These are phyloP conservation scores for Myripristis jacobus DNA, from an alignment of 2,797 vertebrate species.

Conservation along the genomic window DNA sequence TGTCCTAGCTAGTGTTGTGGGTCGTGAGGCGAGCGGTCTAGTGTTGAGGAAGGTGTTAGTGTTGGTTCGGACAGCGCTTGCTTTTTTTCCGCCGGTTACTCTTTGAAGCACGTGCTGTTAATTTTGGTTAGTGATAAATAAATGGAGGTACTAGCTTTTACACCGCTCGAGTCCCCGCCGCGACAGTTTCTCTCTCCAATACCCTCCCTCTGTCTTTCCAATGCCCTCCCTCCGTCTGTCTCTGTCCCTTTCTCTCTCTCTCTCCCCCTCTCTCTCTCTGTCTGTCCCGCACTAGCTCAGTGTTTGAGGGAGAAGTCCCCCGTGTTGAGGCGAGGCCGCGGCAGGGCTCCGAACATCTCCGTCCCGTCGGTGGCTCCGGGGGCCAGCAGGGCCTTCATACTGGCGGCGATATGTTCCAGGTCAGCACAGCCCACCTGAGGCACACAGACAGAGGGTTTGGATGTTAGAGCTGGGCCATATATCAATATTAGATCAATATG, in stretches of 20 bases:
- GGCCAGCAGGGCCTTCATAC: constrained; percentile 91
- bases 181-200: background rate
- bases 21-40: constrained; percentile 25
- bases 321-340: constrained; percentile 92
- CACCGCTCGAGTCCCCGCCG: constrained; percentile 48
- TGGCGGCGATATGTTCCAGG: constrained; percentile 92
- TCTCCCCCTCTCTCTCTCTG: background rate
- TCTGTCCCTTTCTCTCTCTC: background rate
- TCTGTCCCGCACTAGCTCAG: constrained; percentile 55
- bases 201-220: background rate
- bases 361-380: constrained; percentile 90
- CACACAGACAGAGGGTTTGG: too few species aligned
- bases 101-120: constrained; percentile 58
- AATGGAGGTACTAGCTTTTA: constrained; percentile 66
- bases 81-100: constrained; percentile 37
- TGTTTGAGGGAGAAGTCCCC: constrained; percentile 91
- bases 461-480: background rate
- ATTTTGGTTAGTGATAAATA: constrained; percentile 74
- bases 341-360: constrained; percentile 93
- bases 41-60: constrained; percentile 66
- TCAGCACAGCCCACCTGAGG: constrained; percentile 89
- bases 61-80: constrained; percentile 60
- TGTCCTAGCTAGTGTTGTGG: constrained; percentile 44
- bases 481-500: too few species aligned
- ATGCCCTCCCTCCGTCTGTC: background rate